These are phyloP conservation scores for Phaethornis superciliosus DNA, from an alignment of 2,113 vertebrate genomes.

Conservation along the genomic window DNA sequence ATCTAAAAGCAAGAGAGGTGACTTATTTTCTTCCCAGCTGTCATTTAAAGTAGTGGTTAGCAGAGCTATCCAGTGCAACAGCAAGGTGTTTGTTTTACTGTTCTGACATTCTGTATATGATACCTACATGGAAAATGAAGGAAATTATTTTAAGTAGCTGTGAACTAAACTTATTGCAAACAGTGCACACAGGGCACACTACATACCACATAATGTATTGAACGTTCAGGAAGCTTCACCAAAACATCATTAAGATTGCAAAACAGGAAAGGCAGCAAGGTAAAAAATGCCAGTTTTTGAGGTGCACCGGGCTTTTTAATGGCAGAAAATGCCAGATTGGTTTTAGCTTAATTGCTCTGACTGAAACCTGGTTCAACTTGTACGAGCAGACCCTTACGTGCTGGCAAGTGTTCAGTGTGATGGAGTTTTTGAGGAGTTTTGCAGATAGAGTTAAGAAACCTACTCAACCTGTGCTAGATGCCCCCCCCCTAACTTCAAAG, in stretches of 20 bases:
- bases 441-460: background rate
- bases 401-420: background rate
- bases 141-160: background rate
- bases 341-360: background rate
- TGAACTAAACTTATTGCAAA: background rate
- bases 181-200: rapidly evolving
- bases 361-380: background rate
- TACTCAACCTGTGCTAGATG: background rate
- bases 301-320: background rate
- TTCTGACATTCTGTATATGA: background rate
- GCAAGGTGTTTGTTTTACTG: background rate
- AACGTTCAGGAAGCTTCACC: background rate
- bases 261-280: background rate
- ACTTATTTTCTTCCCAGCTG: background rate
- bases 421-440: background rate
- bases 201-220: rapidly evolving
- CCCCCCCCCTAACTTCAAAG: background rate
- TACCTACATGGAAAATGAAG: background rate
- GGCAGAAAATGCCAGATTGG: background rate
- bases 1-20: background rate
- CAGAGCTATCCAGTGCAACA: background rate
- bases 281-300: background rate
- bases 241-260: background rate
- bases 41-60: background rate
- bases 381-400: background rate